These are phyloP conservation scores for Gymnoscopelus microlampas DNA, from an alignment of 2,797 vertebrate species.

Conservation along the genomic window DNA sequence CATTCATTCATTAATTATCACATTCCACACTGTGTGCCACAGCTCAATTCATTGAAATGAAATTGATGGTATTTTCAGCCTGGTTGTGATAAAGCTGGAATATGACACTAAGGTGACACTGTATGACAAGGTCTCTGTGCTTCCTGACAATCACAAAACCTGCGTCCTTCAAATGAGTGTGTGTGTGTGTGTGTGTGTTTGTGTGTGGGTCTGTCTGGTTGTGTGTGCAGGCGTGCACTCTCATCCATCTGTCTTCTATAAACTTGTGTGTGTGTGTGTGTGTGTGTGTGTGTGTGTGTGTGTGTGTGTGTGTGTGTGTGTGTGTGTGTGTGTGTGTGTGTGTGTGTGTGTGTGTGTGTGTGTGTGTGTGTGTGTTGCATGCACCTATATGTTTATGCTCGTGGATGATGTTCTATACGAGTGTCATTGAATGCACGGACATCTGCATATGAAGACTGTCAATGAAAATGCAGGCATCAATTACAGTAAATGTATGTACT, in stretches of 20 bases:
- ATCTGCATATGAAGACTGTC: constrained; percentile 47
- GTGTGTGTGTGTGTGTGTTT: neutral
- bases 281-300: no score
- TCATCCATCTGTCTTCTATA: neutral
- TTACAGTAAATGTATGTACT: no score
- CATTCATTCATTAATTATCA: constrained; percentile 53
- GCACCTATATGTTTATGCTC: neutral
- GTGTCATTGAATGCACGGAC: constrained; percentile 23
- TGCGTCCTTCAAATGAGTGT: constrained; percentile 38
- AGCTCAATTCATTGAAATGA: constrained; percentile 32
- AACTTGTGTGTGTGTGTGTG: neutral
- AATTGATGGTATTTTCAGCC: constrained; percentile 42
- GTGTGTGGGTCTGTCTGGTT: neutral
- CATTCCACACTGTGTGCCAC: constrained; percentile 27
- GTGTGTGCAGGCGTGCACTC: neutral
- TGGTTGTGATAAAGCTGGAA: constrained; percentile 28
- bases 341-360: neutral
- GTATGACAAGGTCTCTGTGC: constrained; percentile 29
- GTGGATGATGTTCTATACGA: neutral
- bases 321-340: no score
- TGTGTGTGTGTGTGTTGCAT: constrained; percentile 20
- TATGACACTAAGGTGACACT: constrained; percentile 31
- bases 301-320: neutral
- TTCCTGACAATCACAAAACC: constrained; percentile 27
- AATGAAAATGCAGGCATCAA: constrained; percentile 58